Evolutionary conservation across 2,797 vertebrate species (phyloP), one percentile per base, ranked within the genome.

Genomic region (Bovichtus variegatus): DNA sequence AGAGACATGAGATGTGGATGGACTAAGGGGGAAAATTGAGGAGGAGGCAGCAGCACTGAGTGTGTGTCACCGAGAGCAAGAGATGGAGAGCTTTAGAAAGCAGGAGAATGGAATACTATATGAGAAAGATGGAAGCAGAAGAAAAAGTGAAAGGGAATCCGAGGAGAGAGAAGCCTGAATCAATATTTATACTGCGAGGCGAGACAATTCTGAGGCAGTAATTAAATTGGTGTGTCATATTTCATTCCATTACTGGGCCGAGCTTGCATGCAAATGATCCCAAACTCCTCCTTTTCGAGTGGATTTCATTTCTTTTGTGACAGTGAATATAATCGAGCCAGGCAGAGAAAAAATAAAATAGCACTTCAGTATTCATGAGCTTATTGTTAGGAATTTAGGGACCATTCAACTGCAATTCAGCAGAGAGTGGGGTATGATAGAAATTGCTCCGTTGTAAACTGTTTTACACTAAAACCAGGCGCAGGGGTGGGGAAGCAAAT

Each of bases 211-310:
- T 80, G 78, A 88, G 81, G 89, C 91, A 76, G 90, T 92, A 94
- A 96, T 94, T 94, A 93, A 95, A 95, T 92, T 93, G 90, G 55
- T 78, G 89, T 89, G 91, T 94, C 94, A 94, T 93, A 92, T 94
- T 94, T 94, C 89, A 91, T 93, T 92, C 89, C 87, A 92, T 93
- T 93, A 93, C 89, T 40, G 82, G 84, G 77, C 89, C 15, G 55
- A 74, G 71, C 85, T 87, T 40, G 81, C 87, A 92, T 92, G 83
- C 90, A 93, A 94, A 95, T 91, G 82, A 93, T 85, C 74, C 71
- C 81, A 92, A 90, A 84, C 79, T 63, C 65, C 78, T 85, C 76
- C 74, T 82, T 88, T 91, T 90, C 81, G 70, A 89, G 87, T 85
- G 81, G 78, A 83, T 88, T 92, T 89, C 66, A 86, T 93, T 94